A percentile compares a stretch with the other conserved stretches of the same genome.
phyloP scores from a whole-genome alignment of 2,797 vertebrate species.

The Siniperca undulata region DNA sequence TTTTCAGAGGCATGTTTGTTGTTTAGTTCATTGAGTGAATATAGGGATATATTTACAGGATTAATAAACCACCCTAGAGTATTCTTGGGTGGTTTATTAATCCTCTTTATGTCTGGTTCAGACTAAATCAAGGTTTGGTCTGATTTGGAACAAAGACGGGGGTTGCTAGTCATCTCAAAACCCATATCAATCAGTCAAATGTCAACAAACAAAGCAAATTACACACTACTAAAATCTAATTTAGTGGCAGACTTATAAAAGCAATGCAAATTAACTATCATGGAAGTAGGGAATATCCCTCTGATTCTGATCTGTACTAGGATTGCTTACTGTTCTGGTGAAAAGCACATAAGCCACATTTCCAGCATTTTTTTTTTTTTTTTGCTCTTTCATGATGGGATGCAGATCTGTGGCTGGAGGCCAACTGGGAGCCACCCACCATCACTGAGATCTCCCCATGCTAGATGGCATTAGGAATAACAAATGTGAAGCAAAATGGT shows the following conservation, averaged over 20 bases:
- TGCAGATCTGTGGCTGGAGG: slow-evolving; percentile 62
- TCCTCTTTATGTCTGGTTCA: slow-evolving; percentile 7
- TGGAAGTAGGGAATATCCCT: slow-evolving; percentile 38
- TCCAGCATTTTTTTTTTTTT: slow-evolving; percentile 38
- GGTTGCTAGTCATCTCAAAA: slow-evolving; percentile 67
- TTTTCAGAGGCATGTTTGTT: not conserved
- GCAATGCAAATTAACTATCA: slow-evolving; percentile 64
- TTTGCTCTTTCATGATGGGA: slow-evolving; percentile 63
- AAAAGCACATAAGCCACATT: slow-evolving; percentile 33
- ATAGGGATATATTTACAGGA: slow-evolving; percentile 2
- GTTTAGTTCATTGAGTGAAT: not conserved
- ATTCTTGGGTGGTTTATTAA: slow-evolving; percentile 32
- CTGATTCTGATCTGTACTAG: slow-evolving; percentile 30
- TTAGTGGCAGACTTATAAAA: slow-evolving; percentile 70
- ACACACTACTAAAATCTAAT: slow-evolving; percentile 71
- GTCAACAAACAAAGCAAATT: slow-evolving; percentile 78
- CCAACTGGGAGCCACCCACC: slow-evolving; percentile 68
- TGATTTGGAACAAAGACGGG: slow-evolving; percentile 44
- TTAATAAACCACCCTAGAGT: not conserved
- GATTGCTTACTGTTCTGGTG: slow-evolving; percentile 29
- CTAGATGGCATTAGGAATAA: slow-evolving; percentile 74
- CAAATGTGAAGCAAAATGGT: slow-evolving; percentile 77
- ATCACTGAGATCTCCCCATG: slow-evolving; percentile 64
- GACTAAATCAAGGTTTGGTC: slow-evolving; percentile 57
- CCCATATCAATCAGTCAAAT: slow-evolving; percentile 76